These are phyloP conservation scores for Platysternon megacephalum DNA, from an alignment of 2,113 vertebrate genomes.

Conservation along the genomic window DNA sequence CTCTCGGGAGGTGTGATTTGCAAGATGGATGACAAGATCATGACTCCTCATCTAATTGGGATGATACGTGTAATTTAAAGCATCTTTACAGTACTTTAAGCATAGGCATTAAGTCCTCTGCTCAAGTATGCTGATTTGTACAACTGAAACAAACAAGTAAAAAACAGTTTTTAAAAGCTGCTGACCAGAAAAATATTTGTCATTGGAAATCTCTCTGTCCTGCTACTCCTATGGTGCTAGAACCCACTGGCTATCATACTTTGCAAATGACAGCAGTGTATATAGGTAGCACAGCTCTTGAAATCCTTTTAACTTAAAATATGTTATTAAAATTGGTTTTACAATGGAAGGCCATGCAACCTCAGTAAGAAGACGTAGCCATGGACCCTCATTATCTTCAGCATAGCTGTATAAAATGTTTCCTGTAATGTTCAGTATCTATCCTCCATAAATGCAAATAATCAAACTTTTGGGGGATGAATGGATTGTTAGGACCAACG, in stretches of 20 bases:
- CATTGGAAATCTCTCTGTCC: not conserved
- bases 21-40: not conserved
- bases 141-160: not conserved
- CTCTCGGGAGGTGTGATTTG: not conserved
- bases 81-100: not conserved
- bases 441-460: not conserved
- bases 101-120: not conserved
- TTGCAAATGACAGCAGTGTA: not conserved
- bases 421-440: not conserved
- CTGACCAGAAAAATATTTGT: rapidly evolving
- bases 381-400: not conserved
- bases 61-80: not conserved
- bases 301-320: not conserved
- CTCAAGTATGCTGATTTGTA: not conserved
- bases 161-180: not conserved
- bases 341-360: not conserved
- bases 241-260: not conserved
- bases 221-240: not conserved
- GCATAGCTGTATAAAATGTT: not conserved
- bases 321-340: not conserved
- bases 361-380: not conserved
- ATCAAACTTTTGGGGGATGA: not conserved
- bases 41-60: not conserved
- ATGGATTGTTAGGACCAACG: not conserved
- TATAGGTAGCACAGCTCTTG: not conserved